Conservation (phyloP, 2,113 vertebrate species). For the Varanus komodoensis region DNA sequence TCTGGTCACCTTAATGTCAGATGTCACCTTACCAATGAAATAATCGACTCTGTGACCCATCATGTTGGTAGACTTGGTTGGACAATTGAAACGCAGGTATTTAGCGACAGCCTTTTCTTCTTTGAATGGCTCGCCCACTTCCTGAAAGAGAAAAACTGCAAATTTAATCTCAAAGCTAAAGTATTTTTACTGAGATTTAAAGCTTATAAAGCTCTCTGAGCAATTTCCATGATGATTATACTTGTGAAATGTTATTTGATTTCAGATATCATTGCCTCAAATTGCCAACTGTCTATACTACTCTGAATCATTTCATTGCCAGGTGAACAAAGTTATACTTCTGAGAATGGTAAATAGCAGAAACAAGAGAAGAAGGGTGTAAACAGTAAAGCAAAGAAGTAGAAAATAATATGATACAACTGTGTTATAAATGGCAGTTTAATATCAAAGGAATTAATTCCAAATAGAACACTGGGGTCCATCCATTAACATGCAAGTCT, state of each 20-base stretch:
- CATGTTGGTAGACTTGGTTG: constrained; percentile 98
- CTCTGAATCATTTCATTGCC: constrained; percentile 7
- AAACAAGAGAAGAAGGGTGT: neutral
- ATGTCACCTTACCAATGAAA: constrained; percentile 88
- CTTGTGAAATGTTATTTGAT: neutral
- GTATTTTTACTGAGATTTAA: neutral
- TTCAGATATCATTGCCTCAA: neutral
- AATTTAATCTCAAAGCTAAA: neutral
- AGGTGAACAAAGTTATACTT: neutral
- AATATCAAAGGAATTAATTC: neutral
- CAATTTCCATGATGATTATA: neutral
- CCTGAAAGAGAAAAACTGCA: constrained; percentile 78
- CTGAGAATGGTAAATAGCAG: neutral
- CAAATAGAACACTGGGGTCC: neutral
- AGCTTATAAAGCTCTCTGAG: neutral
- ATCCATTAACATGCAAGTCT: neutral
- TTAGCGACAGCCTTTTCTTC: constrained; percentile 98
- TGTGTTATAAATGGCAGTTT: no score
- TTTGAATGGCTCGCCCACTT: constrained; percentile 97
- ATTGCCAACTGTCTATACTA: neutral
- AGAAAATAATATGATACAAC: neutral
- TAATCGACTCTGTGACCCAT: constrained; percentile 98
- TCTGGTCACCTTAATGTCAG: neutral
- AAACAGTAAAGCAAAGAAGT: neutral
- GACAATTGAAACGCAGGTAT: constrained; percentile 97